Base-by-base conservation (phyloP, 2,113 vertebrate species). In the Mirounga angustirostris region DNA sequence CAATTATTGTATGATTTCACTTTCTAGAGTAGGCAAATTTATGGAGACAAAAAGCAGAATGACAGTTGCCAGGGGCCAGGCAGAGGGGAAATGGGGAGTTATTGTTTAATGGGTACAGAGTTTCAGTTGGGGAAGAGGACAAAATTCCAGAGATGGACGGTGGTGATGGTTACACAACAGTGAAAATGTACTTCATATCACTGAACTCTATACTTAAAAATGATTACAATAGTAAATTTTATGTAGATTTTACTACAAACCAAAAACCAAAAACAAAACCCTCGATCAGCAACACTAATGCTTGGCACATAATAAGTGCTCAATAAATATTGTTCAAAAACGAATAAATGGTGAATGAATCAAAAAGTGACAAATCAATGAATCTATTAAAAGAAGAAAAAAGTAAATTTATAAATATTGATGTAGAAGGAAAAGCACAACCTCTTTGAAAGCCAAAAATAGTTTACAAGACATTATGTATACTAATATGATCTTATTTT, bases 361-460 rank as follows among this genome's bases (percentile, higher is more conserved):
- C 2, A 71, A 81, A 89, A 79, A n/a, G 16, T 81, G 24, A 82
- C 71, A 74, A 71, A 52, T 67, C 12, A 76, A 40, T 91, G 18
- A 80, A 92, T 40, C 30, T 79, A 56, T 33, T 85, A 58, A 71
- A 89, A 76, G 67, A 54, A 15, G n/a, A 28, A 33, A 87, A 59
- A 82, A 74, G 12, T 28, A 91, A 84, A 93, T 43, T 79, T 56
- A 67, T 88, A 69, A 88, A 50, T 81, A 88, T 85, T 87, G 43
- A 93, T 50, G 56, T 19, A 96, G 22, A 95, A 94, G 63, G 5
- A 86, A 95, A 97, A 95, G 50, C 7, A 18, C 40, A 89, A 50
- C 21, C 6, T 67, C 43, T 76, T 74, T 94, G 63, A 96, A 95
- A 91, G 12, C 43, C 15, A 56, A 86, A 95, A 93, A 89, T 92